phyloP scores from a whole-genome alignment of 2,113 vertebrate genomes.

The Aegithalos caudatus region DNA sequence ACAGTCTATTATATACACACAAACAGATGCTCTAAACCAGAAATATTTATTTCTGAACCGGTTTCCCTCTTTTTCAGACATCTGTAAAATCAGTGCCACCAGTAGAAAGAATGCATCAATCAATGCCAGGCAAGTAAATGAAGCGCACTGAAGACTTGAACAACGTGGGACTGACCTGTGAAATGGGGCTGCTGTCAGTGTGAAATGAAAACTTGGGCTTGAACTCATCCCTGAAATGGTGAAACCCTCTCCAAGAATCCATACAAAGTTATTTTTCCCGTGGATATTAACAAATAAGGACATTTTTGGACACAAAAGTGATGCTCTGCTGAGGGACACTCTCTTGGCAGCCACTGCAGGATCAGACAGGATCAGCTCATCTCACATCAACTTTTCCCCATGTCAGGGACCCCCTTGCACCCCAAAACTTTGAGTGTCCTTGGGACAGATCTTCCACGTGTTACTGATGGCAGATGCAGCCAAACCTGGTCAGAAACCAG shows the following conservation, averaged over 20 bases:
- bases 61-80: neutral
- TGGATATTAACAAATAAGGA: neutral
- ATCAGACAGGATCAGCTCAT: neutral
- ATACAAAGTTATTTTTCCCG: neutral
- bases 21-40: neutral
- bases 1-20: neutral
- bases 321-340: rapidly evolving
- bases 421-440: neutral
- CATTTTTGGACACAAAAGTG: neutral
- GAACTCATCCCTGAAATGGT: neutral
- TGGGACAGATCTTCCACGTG: neutral
- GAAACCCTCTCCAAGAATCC: neutral
- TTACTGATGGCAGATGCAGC: neutral
- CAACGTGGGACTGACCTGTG: neutral
- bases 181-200: neutral
- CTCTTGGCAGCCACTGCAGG: neutral
- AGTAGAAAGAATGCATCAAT: neutral
- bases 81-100: neutral
- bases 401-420: neutral
- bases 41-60: neutral
- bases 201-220: neutral
- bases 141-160: neutral
- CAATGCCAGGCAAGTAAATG: neutral
- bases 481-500: neutral
- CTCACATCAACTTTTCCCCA: neutral